Evolutionary conservation across 2,113 vertebrate species (phyloP), one percentile per base, ranked within the genome.

Genomic region (Apistogramma diplotaenia): DNA sequence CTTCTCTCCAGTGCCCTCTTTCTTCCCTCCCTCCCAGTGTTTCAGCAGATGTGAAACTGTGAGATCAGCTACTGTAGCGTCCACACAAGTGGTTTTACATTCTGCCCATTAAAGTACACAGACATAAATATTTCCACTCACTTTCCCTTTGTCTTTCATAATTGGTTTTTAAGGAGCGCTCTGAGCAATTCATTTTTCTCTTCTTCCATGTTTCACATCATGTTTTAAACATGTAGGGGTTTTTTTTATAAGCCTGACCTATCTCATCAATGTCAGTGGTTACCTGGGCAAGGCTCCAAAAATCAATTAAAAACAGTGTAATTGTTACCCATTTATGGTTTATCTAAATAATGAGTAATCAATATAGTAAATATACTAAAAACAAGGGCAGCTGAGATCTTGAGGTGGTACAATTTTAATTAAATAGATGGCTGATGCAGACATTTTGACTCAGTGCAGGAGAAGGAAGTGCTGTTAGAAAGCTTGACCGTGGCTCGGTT

Each of bases 71-170:
- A 1, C 59, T 78, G 53, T 67, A 43, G 19, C 71, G 46, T 62
- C 35, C 46, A 25, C 61, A 27, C 12, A 4, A 27, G 2, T 18
- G 57, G 19, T 61, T 74, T 77, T 23, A 49, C 16, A 19, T 76
- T 61, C 57, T 79, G 29, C 37, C n/a, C 37, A 49, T 43, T 25
- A 27, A 40, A 21, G 35, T n/a, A 19, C 29, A 79, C 31, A n/a
- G 8, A 74, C 49, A 49, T 12, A 65, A 79, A 85, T 5, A 15
- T 8, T 46, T 25, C 60, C 53, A 31, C 6, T 84, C 51, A 76
- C 29, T 35, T 76, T 81, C 73, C 89, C 8, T 46, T 82, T 83
- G 78, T 84, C 10, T 82, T 23, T 59, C 74, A 46, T 80, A 89
- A 90, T 86, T 83, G 59, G 37, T 18, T 67, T 78, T 61, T 54